Conservation (phyloP, 2,797 vertebrate genomes). For the Diglossa cyanea region DNA sequence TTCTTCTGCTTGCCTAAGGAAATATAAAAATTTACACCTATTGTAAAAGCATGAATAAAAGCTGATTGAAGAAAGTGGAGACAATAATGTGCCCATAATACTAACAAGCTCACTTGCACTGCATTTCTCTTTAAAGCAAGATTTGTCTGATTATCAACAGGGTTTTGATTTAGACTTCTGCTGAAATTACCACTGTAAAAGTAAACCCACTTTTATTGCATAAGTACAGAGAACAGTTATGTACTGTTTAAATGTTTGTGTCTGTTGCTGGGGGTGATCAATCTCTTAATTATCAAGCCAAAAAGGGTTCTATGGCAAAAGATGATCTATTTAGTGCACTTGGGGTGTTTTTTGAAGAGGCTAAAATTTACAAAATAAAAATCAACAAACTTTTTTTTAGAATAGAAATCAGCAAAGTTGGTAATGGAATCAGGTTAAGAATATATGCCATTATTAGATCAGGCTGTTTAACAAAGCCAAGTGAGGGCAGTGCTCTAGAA, state of each 20-base stretch:
- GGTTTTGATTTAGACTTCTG: constrained; percentile 47
- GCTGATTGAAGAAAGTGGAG: constrained; percentile 65
- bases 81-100: constrained; percentile 53
- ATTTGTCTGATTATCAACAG: constrained; percentile 41
- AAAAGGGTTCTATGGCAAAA: background rate
- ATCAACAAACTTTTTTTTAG: background rate
- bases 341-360: background rate
- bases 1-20: constrained; percentile 63
- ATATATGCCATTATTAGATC: background rate
- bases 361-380: constrained; percentile 15
- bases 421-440: background rate
- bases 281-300: constrained; percentile 46
- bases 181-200: constrained; percentile 45
- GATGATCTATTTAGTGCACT: background rate
- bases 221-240: constrained; percentile 4
- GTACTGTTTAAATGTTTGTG: background rate
- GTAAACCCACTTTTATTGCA: constrained; percentile 34
- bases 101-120: constrained; percentile 49
- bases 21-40: constrained; percentile 68
- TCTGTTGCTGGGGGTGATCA: background rate
- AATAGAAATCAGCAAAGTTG: background rate
- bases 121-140: constrained; percentile 41
- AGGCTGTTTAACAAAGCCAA: background rate
- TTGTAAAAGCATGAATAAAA: constrained; percentile 73
- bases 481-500: background rate